phyloP scores from a whole-genome alignment of 2,797 vertebrate genomes.

The Luscinia luscinia region DNA sequence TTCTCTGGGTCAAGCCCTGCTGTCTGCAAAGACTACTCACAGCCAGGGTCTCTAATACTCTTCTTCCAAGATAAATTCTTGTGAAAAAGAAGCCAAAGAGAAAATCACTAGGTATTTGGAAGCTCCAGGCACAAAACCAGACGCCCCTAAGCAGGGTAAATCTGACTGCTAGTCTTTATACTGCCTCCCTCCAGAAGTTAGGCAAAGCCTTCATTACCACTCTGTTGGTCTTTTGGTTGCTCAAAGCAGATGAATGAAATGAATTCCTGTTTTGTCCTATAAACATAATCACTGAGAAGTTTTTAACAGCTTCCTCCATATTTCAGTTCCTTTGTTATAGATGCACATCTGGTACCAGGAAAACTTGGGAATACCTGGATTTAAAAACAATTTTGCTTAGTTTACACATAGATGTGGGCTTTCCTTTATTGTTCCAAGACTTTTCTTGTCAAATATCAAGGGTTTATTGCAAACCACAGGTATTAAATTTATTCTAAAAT shows the following conservation, averaged over 20 bases:
- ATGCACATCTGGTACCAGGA: not conserved
- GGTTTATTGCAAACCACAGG: not conserved
- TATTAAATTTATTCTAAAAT: slow-evolving; percentile 17
- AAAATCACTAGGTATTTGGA: not conserved
- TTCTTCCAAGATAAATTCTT: not conserved
- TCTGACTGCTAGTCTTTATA: not conserved
- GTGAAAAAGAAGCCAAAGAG: not conserved
- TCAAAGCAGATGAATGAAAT: not conserved
- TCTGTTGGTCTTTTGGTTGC: not conserved
- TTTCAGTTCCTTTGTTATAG: not conserved
- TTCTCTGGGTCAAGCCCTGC: not conserved
- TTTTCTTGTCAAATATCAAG: slow-evolving; percentile 38
- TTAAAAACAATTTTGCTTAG: not conserved
- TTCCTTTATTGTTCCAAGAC: not conserved
- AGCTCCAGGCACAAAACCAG: not conserved
- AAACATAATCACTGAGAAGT: not conserved
- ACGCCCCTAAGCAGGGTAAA: not conserved
- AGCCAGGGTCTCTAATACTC: not conserved
- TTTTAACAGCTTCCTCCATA: not conserved
- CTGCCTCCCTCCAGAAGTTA: not conserved
- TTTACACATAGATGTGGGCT: not conserved
- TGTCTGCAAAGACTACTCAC: not conserved
- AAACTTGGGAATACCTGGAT: not conserved
- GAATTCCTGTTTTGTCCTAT: not conserved
- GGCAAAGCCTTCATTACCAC: not conserved